Evolutionary conservation across 2,888 invertebrate genomes (phyloP).

Genomic region (Caenorhabditis sp.): DNA sequence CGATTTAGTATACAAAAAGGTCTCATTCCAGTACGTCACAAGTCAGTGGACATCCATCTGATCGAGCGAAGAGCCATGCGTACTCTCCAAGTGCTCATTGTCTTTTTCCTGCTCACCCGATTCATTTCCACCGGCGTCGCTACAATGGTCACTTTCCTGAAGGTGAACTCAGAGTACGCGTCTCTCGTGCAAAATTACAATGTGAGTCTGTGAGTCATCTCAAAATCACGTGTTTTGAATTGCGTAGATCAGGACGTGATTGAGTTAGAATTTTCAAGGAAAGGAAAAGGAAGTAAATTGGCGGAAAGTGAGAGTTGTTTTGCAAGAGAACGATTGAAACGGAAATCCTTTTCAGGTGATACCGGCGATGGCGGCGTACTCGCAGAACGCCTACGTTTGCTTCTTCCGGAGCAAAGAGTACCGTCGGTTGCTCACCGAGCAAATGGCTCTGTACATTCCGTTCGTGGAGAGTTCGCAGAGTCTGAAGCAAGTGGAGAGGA

Average conservation of each 20-base stretch:
- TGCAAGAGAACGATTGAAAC: neutral
- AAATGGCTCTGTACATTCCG: neutral
- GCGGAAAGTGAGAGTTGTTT: neutral
- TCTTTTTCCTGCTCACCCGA: conserved; percentile 28
- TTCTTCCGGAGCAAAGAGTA: conserved; percentile 19
- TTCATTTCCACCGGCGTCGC: conserved; percentile 32
- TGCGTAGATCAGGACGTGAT: conserved; percentile 5
- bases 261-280: conserved; percentile 6
- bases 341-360: conserved; percentile 17
- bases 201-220: too few species aligned
- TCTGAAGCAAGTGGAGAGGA: neutral
- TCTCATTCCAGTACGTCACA: conserved; percentile 10
- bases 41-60: conserved; percentile 26
- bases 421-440: conserved; percentile 2
- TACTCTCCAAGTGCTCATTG: conserved; percentile 35
- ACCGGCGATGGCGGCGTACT: conserved; percentile 18
- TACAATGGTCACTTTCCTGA: conserved; percentile 3
- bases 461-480: too few species aligned
- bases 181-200: conserved; percentile 28
- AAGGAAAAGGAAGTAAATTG: neutral
- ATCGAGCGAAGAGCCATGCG: conserved; percentile 29
- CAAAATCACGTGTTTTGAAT: too few species aligned
- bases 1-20: neutral
- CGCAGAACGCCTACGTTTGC: conserved; percentile 17
- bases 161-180: conserved; percentile 15